These are phyloP conservation scores for Acanthopleura granulata DNA, from an alignment of 2,888 invertebrate species.

Conservation along the genomic window DNA sequence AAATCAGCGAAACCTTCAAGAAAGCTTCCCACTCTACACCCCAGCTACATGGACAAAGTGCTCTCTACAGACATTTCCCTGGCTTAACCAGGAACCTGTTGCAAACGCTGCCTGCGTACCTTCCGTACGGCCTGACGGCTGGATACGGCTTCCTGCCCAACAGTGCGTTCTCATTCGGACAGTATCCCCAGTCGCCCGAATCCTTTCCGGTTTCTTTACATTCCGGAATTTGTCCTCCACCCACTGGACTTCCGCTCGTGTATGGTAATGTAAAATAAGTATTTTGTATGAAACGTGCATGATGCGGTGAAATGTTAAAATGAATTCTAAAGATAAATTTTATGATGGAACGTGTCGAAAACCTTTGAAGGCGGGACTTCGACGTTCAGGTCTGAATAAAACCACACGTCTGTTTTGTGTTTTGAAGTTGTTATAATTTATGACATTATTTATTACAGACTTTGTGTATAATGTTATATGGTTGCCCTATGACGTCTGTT, in stretches of 20 bases:
- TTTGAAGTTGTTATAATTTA: neutral
- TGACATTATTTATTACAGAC: too few relatives aligned
- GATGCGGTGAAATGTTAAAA: too few relatives aligned
- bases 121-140: neutral
- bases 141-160: neutral
- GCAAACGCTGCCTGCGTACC: neutral
- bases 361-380: too few relatives aligned
- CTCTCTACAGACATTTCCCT: neutral
- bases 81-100: neutral
- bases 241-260: neutral
- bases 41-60: neutral
- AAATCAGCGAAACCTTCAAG: neutral
- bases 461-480: too few relatives aligned
- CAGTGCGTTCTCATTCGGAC: neutral
- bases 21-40: neutral
- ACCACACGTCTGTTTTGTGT: neutral
- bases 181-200: neutral
- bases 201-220: neutral
- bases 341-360: too few relatives aligned
- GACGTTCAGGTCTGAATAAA: too few relatives aligned
- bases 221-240: neutral
- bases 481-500: too few relatives aligned
- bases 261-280: constrained; percentile 16
- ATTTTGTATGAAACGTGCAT: too few relatives aligned
- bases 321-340: too few relatives aligned